Evolutionary conservation across 2,888 invertebrate genomes (phyloP).

Genomic region (Aspidapion aeneum): DNA sequence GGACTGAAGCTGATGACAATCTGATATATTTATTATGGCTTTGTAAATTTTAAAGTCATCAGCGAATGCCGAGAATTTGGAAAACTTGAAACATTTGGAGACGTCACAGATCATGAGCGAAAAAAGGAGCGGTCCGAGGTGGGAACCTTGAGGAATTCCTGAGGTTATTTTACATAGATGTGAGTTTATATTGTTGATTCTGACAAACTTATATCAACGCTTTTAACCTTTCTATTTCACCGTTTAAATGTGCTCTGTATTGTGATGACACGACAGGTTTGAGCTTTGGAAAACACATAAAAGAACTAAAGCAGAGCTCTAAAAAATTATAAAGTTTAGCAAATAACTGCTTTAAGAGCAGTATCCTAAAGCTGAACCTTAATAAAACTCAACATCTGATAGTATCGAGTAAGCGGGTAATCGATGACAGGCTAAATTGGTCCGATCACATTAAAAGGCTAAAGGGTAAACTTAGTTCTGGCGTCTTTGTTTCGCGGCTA

Average conservation of each 20-base stretch:
- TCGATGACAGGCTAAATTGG: neutral
- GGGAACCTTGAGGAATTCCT: too few species aligned
- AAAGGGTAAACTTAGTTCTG: slow-evolving; percentile 1
- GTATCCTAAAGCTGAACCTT: neutral
- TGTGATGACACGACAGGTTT: neutral
- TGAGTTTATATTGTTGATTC: too few species aligned
- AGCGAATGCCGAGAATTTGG: too few species aligned
- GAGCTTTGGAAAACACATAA: neutral
- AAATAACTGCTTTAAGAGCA: slow-evolving; percentile 1
- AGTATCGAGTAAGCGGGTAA: neutral
- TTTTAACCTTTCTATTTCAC: neutral
- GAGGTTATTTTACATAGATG: too few species aligned
- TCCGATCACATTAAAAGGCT: neutral
- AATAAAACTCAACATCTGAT: slow-evolving; percentile 1
- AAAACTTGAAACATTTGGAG: too few species aligned
- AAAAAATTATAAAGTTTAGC: neutral
- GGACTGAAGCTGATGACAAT: too few species aligned
- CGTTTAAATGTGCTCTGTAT: neutral
- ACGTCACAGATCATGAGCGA: too few species aligned
- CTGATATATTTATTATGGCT: too few species aligned
- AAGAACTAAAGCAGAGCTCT: neutral
- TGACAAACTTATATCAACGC: neutral
- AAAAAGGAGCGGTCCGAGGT: too few species aligned
- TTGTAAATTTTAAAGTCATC: too few species aligned
- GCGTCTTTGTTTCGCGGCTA: neutral